Conservation (phyloP, 2,113 vertebrate species). For the Xiphophorus hellerii region DNA sequence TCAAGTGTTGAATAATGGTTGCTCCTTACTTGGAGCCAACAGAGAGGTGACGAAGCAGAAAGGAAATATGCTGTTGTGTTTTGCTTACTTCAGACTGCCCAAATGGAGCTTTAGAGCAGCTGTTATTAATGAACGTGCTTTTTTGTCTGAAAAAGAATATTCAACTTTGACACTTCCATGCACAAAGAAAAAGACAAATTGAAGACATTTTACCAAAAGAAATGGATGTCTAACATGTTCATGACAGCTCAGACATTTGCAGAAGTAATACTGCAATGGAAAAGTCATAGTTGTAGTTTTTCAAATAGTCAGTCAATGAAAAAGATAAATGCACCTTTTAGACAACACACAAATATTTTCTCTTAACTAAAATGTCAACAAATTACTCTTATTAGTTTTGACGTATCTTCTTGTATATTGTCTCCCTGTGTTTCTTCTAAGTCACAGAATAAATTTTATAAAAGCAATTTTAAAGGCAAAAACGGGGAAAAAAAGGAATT, state of each 20-base stretch:
- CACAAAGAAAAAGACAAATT: neutral
- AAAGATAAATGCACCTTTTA: neutral
- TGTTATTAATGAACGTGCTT: slow-evolving; percentile 40
- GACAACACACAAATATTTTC: neutral
- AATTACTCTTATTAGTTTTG: slow-evolving; percentile 12
- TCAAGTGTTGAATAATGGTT: slow-evolving; percentile 48
- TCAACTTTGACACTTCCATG: slow-evolving; percentile 33
- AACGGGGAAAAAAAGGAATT: neutral
- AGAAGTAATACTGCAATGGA: slow-evolving; percentile 19
- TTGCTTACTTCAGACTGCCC: slow-evolving; percentile 32
- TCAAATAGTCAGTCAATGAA: slow-evolving; percentile 8
- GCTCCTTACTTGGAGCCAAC: slow-evolving; percentile 17
- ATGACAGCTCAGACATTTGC: neutral
- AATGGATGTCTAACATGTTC: neutral
- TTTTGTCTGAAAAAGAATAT: slow-evolving; percentile 33
- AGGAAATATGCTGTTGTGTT: slow-evolving; percentile 33
- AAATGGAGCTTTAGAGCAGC: slow-evolving; percentile 34
- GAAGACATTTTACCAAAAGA: neutral
- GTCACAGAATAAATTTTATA: neutral
- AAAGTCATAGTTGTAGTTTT: slow-evolving; percentile 16
- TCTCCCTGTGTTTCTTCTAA: slow-evolving; percentile 1
- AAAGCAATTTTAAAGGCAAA: neutral
- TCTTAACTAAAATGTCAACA: slow-evolving; percentile 20
- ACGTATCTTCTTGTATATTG: neutral
- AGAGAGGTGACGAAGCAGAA: slow-evolving; percentile 15